Conservation (phyloP, 2,113 vertebrate genomes). For the Pluvialis apricaria region DNA sequence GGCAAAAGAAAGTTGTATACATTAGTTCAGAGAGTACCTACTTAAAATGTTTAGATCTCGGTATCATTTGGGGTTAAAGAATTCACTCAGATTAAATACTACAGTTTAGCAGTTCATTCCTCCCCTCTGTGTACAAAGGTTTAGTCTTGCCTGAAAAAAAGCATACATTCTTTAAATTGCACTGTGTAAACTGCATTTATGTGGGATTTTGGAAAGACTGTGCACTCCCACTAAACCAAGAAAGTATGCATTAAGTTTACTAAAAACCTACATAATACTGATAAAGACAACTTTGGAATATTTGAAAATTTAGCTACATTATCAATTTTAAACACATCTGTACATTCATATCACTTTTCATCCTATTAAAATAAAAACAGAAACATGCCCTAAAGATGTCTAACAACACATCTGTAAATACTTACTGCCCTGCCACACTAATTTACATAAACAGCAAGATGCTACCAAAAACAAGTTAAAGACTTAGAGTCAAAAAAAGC, state of each 20-base stretch:
- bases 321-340: slow-evolving; percentile 56
- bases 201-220: slow-evolving; percentile 62
- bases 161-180: slow-evolving; percentile 40
- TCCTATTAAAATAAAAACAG: slow-evolving; percentile 60
- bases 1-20: neutral
- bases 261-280: slow-evolving; percentile 73
- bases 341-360: slow-evolving; percentile 67
- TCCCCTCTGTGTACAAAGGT: slow-evolving; percentile 6
- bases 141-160: slow-evolving; percentile 54
- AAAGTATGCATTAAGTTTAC: slow-evolving; percentile 64
- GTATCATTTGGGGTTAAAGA: slow-evolving; percentile 25
- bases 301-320: slow-evolving; percentile 69
- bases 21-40: slow-evolving; percentile 34
- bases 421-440: slow-evolving; percentile 54
- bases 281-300: slow-evolving; percentile 73
- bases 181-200: slow-evolving; percentile 66
- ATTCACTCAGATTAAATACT: neutral
- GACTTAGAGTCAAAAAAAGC: slow-evolving; percentile 65
- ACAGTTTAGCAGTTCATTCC: slow-evolving; percentile 13
- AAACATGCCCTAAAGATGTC: slow-evolving; percentile 62
- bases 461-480: slow-evolving; percentile 68
- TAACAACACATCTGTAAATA: slow-evolving; percentile 20
- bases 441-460: slow-evolving; percentile 53
- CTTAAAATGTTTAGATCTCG: neutral
- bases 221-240: slow-evolving; percentile 67